Evolutionary conservation across 2,888 invertebrate species (phyloP), one percentile per base, ranked within the genome.

Genomic region (Serrognathus titanus): DNA sequence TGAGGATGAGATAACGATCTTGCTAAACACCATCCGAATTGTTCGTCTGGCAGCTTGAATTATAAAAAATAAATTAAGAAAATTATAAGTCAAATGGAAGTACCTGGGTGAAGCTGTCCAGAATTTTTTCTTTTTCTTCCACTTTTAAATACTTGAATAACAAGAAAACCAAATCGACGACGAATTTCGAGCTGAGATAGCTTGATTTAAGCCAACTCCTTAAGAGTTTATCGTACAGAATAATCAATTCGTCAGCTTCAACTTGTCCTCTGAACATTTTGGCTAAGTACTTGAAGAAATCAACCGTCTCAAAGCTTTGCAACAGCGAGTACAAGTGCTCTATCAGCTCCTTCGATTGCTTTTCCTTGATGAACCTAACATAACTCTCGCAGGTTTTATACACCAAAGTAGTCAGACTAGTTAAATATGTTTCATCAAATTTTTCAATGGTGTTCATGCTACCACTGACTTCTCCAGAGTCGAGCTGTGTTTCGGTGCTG

Each of bases 101-200:
- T 20, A 87, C 88, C 80, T 83, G 78, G 31, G 81, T 69, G 51
- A 90, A 78, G 0, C 80, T 80, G 16, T 79, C 73, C 59, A 89
- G 78, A 58, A 86, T 76, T 2, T 73, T 72, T 24, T 81, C 75
- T 66, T 84, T 84, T 50, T 85, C 83, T 0, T 75, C 73, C 37
- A 81, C 78, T 16, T 75, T 71, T 63, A 88, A 71, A 61, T 84
- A 81, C 36, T 78, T 77, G 57, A 87, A 69, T 48, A 87, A 68
- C 55, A 83, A 77, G 71, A 90, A 89, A 47, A 85, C 76, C 9
- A 90, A 75, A 66, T 87, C 84, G 1, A 88, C 77, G 2, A 86
- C 75, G 36, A 80, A 71, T 60, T 81, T 81, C 39, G 81, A 80
- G 13, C 82, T 76, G 63, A 82, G 80, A 0, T 78, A 71, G 48